Conservation (phyloP, 2,888 invertebrate genomes). For the Lissocephala sabroskyi region DNA sequence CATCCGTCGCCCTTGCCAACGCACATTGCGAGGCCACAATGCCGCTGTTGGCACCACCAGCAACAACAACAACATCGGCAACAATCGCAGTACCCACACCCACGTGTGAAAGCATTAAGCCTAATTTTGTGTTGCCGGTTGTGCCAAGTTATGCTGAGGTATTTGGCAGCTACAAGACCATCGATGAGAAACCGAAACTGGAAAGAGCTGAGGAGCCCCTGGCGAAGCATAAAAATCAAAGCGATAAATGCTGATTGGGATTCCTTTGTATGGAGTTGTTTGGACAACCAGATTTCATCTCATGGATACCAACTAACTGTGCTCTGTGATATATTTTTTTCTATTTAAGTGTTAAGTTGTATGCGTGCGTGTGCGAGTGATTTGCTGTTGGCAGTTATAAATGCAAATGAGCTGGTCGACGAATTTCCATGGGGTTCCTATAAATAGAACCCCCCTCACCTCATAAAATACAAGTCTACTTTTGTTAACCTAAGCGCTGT, state of each 20-base stretch:
- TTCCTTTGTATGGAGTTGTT: constrained; percentile 5
- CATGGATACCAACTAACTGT: constrained; percentile 28
- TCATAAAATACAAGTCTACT: constrained; percentile 9
- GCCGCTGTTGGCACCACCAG: constrained; percentile 20
- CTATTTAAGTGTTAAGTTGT: not conserved
- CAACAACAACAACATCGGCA: constrained; percentile 19
- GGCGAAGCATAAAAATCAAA: constrained; percentile 18
- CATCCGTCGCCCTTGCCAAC: too few species aligned
- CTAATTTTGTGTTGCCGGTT: constrained; percentile 36
- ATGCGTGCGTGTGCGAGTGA: constrained; percentile 11
- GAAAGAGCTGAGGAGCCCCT: constrained; percentile 30
- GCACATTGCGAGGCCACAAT: constrained; percentile 38
- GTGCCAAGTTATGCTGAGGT: constrained; percentile 56
- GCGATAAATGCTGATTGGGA: constrained; percentile 34
- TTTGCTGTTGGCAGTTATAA: constrained; percentile 22
- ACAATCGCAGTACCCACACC: constrained; percentile 28
- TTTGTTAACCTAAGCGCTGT: constrained; percentile 44
- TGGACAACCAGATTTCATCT: constrained; percentile 4
- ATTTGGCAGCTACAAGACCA: constrained; percentile 42
- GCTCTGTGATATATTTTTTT: constrained; percentile 45
- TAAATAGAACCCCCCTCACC: constrained; percentile 1
- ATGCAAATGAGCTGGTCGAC: not conserved
- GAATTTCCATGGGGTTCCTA: constrained; percentile 1
- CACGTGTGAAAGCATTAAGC: constrained; percentile 42
- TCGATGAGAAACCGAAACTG: constrained; percentile 55